These are phyloP conservation scores for Bombylius major DNA, from an alignment of 2,888 invertebrate genomes.

Conservation along the genomic window DNA sequence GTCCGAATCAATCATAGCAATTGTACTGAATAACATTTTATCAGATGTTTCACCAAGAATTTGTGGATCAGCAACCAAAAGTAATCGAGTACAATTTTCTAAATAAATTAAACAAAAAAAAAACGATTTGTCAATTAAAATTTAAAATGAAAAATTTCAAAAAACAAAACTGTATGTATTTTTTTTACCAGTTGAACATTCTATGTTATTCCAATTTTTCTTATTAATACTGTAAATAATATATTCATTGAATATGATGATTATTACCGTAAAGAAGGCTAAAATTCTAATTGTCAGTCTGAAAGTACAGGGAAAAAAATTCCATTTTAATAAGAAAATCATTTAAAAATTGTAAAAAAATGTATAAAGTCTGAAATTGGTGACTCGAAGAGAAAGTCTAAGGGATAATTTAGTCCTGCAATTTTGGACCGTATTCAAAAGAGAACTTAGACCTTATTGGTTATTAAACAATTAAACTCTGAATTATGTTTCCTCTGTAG, in stretches of 20 bases:
- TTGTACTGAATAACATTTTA: conserved; percentile 47
- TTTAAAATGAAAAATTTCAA: conserved; percentile 2
- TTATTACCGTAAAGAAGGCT: conserved; percentile 2
- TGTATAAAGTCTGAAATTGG: background rate
- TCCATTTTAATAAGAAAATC: too few relatives aligned
- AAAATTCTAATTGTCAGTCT: background rate
- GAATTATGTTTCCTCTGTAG: too few relatives aligned
- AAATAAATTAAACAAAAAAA: conserved; percentile 9
- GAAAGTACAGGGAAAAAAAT: background rate
- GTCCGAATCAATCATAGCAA: conserved; percentile 81
- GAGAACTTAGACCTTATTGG: too few relatives aligned
- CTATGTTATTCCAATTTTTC: conserved; percentile 28
- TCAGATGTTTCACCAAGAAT: conserved; percentile 73
- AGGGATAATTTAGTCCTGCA: too few relatives aligned
- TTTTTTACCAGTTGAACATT: conserved; percentile 29
- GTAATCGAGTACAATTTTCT: conserved; percentile 48
- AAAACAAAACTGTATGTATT: background rate
- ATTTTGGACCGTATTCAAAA: too few relatives aligned
- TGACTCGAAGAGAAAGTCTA: too few relatives aligned
- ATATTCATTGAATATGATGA: conserved; percentile 8
- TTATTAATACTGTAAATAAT: conserved; percentile 30
- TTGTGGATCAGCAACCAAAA: conserved; percentile 85
- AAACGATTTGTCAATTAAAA: background rate
- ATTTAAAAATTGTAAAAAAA: background rate
- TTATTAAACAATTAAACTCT: too few relatives aligned